phyloP scores from a whole-genome alignment of 2,797 vertebrate species.

The Cuniculus paca region DNA sequence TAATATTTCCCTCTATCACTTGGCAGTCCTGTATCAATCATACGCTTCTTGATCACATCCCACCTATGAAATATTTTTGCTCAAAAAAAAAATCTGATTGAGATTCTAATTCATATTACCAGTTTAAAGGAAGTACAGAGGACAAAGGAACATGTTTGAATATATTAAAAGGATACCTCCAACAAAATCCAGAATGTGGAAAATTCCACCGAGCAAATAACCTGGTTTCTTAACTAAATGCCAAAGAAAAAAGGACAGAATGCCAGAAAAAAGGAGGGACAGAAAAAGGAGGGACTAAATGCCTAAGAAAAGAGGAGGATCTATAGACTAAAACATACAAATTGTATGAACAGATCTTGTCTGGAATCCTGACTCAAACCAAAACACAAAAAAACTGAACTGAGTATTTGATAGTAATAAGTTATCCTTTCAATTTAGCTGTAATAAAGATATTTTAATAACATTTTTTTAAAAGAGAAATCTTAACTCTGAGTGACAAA shows the following conservation, averaged over 20 bases:
- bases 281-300: neutral
- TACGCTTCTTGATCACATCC: neutral
- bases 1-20: neutral
- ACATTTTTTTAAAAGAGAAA: conserved; percentile 26
- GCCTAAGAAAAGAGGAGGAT: neutral
- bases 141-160: conserved; percentile 60
- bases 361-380: conserved; percentile 37
- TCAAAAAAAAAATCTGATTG: conserved; percentile 2
- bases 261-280: neutral
- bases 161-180: neutral
- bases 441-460: conserved; percentile 23
- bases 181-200: conserved; percentile 39
- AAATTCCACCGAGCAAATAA: conserved; percentile 41
- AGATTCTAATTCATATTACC: conserved; percentile 13
- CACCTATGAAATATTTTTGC: conserved; percentile 34
- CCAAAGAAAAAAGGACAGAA: neutral
- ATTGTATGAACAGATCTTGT: neutral
- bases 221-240: conserved; percentile 42
- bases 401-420: conserved; percentile 33
- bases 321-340: neutral
- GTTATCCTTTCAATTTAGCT: neutral
- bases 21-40: neutral
- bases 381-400: conserved; percentile 16
- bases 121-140: conserved; percentile 49
- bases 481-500: conserved; percentile 19